These are phyloP conservation scores for Staurois parvus DNA, from an alignment of 2,797 vertebrate species.

Conservation along the genomic window DNA sequence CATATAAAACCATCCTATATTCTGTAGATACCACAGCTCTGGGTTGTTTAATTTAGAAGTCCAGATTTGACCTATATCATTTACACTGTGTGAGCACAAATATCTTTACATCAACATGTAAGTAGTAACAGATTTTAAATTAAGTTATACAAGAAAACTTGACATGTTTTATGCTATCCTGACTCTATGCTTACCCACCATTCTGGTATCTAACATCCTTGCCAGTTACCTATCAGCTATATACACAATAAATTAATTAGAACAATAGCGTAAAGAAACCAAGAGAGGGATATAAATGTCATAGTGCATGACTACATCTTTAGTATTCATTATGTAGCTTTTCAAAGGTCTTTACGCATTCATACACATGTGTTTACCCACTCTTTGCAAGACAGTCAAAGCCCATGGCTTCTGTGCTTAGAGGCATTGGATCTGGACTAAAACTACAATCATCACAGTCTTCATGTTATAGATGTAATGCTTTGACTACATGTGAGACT, in stretches of 20 bases:
- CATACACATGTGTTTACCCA: not conserved
- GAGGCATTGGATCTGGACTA: not conserved
- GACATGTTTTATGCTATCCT: not conserved
- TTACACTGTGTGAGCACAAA: not conserved
- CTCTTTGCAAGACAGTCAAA: not conserved
- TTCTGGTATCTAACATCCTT: not conserved
- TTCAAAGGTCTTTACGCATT: not conserved
- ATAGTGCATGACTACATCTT: constrained; percentile 9
- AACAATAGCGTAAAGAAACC: not conserved
- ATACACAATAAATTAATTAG: not conserved
- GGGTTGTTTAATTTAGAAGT: not conserved
- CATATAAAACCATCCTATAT: too few relatives aligned
- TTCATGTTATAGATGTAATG: constrained; percentile 1
- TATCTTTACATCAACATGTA: not conserved
- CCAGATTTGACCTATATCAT: not conserved
- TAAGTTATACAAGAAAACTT: not conserved
- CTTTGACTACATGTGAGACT: not conserved
- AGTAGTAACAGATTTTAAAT: too few relatives aligned
- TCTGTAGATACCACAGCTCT: too few relatives aligned
- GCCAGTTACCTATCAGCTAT: not conserved
- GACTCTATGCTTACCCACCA: not conserved
- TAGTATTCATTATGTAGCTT: not conserved
- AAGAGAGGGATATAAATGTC: not conserved
- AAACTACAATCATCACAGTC: constrained; percentile 14
- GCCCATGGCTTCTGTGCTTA: constrained; percentile 39